phyloP scores from a whole-genome alignment of 37 sponge, comb jelly and placozoan genomes.

The Halisarca cf. caerulea region DNA sequence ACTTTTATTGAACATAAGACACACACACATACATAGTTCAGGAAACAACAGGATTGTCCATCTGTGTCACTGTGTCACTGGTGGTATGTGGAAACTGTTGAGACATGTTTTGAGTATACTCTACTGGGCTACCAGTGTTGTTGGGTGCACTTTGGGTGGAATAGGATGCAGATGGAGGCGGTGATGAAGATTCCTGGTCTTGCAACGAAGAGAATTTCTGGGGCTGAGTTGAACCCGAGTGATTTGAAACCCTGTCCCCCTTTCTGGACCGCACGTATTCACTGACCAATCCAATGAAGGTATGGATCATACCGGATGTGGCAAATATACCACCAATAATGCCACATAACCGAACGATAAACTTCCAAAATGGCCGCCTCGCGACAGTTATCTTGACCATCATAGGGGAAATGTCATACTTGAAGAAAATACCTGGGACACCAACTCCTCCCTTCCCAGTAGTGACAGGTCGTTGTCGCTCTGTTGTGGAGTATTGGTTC shows the following conservation, averaged over 20 bases:
- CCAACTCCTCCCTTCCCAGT: constrained; percentile 54
- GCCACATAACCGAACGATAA: constrained; percentile 84
- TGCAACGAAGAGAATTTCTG: too few species aligned
- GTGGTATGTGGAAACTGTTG: too few species aligned
- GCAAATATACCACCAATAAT: constrained; percentile 96
- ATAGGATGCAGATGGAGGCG: too few species aligned
- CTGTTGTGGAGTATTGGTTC: constrained; percentile 90
- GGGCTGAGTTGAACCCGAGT: too few species aligned
- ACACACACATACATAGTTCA: too few species aligned
- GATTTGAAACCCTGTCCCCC: background rate
- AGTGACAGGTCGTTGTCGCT: constrained; percentile 56
- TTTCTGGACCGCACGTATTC: constrained; percentile 43
- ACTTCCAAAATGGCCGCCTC: constrained; percentile 66
- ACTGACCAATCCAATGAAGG: constrained; percentile 64
- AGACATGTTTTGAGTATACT: too few species aligned
- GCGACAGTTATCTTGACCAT: constrained; percentile 72
- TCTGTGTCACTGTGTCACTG: too few species aligned
- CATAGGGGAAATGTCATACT: constrained; percentile 88
- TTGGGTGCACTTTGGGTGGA: too few species aligned
- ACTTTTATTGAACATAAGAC: too few species aligned
- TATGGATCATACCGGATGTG: constrained; percentile 85
- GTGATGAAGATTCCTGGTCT: too few species aligned
- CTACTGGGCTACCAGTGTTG: too few species aligned
- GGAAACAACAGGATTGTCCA: too few species aligned
- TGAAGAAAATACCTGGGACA: constrained; percentile 87